A percentile compares a stretch with the other conserved stretches of the same genome.
Conservation (phyloP, 2,888 invertebrate genomes). For the Sipunculus nudus region DNA sequence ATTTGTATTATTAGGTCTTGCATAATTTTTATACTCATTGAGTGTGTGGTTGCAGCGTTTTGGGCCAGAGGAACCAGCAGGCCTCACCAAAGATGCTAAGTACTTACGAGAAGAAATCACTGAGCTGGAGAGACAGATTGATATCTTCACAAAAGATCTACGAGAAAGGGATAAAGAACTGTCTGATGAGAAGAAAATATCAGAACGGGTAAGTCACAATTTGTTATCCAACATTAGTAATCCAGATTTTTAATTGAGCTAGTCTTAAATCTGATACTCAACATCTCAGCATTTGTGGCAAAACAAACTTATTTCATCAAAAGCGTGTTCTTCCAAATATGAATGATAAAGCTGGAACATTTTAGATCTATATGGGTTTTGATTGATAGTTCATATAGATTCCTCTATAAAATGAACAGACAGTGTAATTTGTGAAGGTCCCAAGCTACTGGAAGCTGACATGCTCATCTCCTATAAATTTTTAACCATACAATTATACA, state of each 20-base stretch:
- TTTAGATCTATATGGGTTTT: no score
- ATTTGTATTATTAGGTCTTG: no score
- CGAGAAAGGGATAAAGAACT: constrained; percentile 57
- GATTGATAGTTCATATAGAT: no score
- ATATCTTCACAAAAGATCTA: constrained; percentile 51
- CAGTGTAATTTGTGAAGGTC: no score
- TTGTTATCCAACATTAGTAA: background rate
- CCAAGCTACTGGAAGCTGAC: no score
- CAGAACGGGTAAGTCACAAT: constrained; percentile 46
- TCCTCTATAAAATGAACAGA: no score
- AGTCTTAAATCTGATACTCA: background rate
- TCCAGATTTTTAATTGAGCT: background rate
- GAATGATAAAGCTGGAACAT: no score
- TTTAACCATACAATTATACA: no score
- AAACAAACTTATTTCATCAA: no score
- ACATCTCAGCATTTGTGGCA: constrained; percentile 7
- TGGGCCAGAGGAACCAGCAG: constrained; percentile 13
- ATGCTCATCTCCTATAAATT: no score
- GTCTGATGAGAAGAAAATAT: constrained; percentile 52
- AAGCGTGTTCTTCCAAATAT: no score
- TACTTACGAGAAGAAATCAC: constrained; percentile 52
- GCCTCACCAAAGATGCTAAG: constrained; percentile 17
- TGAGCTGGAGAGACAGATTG: constrained; percentile 58
- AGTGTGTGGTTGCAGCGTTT: constrained; percentile 16
- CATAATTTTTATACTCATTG: no score